phyloP scores from a whole-genome alignment of 2,797 vertebrate species.

The Falco rusticolus region DNA sequence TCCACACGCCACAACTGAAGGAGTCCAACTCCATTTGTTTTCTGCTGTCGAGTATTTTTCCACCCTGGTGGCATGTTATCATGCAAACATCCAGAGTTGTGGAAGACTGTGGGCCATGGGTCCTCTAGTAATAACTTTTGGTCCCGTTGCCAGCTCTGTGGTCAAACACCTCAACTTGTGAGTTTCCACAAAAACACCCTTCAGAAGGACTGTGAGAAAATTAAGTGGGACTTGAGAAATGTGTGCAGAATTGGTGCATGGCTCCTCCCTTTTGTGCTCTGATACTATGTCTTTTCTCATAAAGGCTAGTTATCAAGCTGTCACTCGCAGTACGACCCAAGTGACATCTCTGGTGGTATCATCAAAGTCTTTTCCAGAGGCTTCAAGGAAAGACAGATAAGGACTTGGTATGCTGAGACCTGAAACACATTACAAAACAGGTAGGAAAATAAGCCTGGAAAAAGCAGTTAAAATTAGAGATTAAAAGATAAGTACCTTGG shows the following conservation, averaged over 20 bases:
- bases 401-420: neutral
- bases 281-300: neutral
- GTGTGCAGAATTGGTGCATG: neutral
- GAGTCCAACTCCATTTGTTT: neutral
- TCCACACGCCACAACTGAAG: neutral
- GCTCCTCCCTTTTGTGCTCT: neutral
- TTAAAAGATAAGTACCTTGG: conserved; percentile 1
- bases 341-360: neutral
- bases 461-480: neutral
- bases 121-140: too few relatives aligned
- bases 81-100: neutral
- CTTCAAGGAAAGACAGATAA: conserved; percentile 1
- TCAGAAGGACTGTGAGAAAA: neutral
- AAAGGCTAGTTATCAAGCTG: neutral
- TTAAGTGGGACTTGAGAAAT: neutral
- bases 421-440: neutral
- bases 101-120: neutral
- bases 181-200: neutral
- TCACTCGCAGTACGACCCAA: neutral
- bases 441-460: conserved; percentile 15
- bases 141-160: neutral
- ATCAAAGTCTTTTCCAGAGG: neutral
- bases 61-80: neutral
- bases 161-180: neutral
- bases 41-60: neutral